A percentile compares a stretch with the other conserved stretches of the same genome.
Conservation (phyloP, 2,888 invertebrate genomes). For the Agonopterix heracliana region DNA sequence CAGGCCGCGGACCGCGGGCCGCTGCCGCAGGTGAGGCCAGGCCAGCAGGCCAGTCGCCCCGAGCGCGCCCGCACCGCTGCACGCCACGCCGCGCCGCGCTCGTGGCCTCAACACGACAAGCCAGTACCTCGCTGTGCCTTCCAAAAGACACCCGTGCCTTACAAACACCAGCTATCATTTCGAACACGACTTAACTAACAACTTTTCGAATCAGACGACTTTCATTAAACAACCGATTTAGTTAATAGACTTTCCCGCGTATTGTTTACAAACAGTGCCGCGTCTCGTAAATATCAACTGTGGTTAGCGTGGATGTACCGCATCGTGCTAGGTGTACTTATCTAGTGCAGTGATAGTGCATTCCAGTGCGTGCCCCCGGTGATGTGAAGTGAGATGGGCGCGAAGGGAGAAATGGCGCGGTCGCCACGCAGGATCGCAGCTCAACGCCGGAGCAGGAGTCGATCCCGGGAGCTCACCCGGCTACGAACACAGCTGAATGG, state of each 20-base stretch:
- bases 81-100: constrained; percentile 6
- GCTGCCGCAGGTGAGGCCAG: constrained; percentile 13
- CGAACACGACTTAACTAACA: neutral
- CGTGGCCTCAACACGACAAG: constrained; percentile 6
- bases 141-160: constrained; percentile 46
- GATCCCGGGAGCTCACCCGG: constrained; percentile 53
- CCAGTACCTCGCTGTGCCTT: constrained; percentile 56
- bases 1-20: constrained; percentile 8
- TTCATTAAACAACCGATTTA: neutral
- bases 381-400: constrained; percentile 18
- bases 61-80: constrained; percentile 1
- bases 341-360: constrained; percentile 17
- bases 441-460: constrained; percentile 52
- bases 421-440: constrained; percentile 58
- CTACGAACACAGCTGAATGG: constrained; percentile 56
- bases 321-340: constrained; percentile 9
- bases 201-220: too few relatives aligned
- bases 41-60: constrained; percentile 7
- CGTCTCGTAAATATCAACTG: neutral
- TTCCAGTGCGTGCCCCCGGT: constrained; percentile 6
- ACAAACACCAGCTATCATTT: neutral
- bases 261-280: constrained; percentile 22
- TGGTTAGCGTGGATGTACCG: neutral
- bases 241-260: neutral
- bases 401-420: constrained; percentile 47